phyloP scores from a whole-genome alignment of 1,140 invertebrate genomes.

The Psix sp. region DNA sequence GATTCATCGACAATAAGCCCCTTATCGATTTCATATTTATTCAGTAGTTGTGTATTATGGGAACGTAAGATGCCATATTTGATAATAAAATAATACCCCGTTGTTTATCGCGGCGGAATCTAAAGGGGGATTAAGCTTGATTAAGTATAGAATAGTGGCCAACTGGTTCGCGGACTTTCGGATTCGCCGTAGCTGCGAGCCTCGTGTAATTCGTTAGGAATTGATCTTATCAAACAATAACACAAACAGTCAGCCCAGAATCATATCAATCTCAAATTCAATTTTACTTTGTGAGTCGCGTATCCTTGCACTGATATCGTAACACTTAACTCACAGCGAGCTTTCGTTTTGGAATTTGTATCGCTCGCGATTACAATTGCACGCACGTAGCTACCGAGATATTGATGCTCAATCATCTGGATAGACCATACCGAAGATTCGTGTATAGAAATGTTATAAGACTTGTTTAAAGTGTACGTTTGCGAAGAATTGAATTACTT shows the following conservation, averaged over 20 bases:
- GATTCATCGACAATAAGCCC: slow-evolving; percentile 20
- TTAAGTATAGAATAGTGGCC: slow-evolving; percentile 1
- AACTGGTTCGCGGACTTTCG: not conserved
- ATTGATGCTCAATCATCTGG: slow-evolving; percentile 56
- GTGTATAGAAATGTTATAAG: slow-evolving; percentile 51
- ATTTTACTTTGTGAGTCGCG: slow-evolving; percentile 32
- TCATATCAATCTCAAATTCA: slow-evolving; percentile 38
- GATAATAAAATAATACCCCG: slow-evolving; percentile 16
- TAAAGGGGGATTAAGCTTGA: slow-evolving; percentile 6
- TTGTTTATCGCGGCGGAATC: not conserved
- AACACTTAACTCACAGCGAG: slow-evolving; percentile 44
- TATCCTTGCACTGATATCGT: slow-evolving; percentile 35
- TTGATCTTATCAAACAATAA: slow-evolving; percentile 2
- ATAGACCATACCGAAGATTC: slow-evolving; percentile 49
- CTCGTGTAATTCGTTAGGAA: not conserved
- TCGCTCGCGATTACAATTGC: slow-evolving; percentile 38
- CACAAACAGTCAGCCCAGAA: not conserved
- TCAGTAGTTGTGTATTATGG: slow-evolving; percentile 11
- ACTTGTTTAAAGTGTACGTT: slow-evolving; percentile 24
- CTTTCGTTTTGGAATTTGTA: slow-evolving; percentile 49
- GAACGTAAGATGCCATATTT: slow-evolving; percentile 19
- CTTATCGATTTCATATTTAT: slow-evolving; percentile 27
- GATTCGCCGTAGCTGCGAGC: slow-evolving; percentile 1
- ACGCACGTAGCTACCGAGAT: slow-evolving; percentile 51
- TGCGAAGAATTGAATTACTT: slow-evolving; percentile 33